Evolutionary conservation across 2,888 invertebrate genomes (phyloP).

Genomic region (Mesochorus sp.): DNA sequence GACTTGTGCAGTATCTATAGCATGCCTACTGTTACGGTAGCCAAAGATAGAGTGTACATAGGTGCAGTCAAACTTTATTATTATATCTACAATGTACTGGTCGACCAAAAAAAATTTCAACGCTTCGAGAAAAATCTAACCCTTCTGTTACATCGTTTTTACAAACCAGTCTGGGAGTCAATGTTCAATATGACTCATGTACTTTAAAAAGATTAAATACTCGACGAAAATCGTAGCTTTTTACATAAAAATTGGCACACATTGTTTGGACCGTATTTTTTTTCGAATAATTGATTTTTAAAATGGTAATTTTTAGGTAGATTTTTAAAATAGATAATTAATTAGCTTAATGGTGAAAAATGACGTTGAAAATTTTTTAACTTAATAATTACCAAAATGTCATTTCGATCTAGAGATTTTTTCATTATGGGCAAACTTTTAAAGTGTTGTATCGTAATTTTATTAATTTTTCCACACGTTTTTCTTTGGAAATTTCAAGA

Average conservation of each 20-base stretch:
- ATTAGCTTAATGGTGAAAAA: not conserved
- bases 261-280: no score
- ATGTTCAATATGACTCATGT: not conserved
- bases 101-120: not conserved
- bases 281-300: not conserved
- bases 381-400: no score
- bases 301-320: not conserved
- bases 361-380: no score
- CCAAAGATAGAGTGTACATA: constrained; percentile 52
- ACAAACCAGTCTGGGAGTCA: no score
- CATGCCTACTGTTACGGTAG: constrained; percentile 55
- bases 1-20: constrained; percentile 67
- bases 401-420: no score
- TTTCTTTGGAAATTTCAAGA: no score
- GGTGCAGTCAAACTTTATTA: constrained; percentile 50
- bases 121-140: not conserved
- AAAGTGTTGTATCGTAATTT: no score
- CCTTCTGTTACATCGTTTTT: not conserved
- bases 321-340: not conserved
- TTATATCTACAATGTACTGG: constrained; percentile 30
- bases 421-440: no score
- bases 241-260: no score
- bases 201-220: not conserved
- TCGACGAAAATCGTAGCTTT: no score
- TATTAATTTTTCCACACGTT: no score